phyloP scores from a whole-genome alignment of 2,888 invertebrate genomes.

The Tineola bisselliella region DNA sequence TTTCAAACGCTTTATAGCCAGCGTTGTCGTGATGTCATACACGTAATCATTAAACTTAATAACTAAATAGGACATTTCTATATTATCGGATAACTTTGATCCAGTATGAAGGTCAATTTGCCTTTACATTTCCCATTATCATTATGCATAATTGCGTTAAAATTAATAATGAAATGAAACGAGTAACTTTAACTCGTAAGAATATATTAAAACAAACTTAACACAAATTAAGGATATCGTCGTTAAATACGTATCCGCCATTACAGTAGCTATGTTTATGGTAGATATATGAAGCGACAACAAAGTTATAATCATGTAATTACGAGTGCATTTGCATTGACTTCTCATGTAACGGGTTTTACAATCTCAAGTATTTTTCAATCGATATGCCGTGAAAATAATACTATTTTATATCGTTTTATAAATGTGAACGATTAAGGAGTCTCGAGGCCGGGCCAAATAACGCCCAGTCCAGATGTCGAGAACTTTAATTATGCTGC shows the following conservation, averaged over 20 bases:
- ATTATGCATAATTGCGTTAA: background rate
- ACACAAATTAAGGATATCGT: background rate
- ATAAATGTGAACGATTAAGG: slow-evolving; percentile 6
- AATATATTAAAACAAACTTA: background rate
- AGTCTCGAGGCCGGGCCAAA: background rate
- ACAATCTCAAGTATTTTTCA: background rate
- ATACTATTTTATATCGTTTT: slow-evolving; percentile 2
- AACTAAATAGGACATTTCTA: too few species aligned
- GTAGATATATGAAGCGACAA: background rate
- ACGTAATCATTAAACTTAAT: too few species aligned
- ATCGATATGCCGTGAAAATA: slow-evolving; percentile 5
- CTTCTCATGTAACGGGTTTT: slow-evolving; percentile 3
- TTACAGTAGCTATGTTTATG: background rate
- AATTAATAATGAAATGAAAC: too few species aligned
- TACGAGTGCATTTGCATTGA: slow-evolving; percentile 8
- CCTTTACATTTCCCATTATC: background rate
- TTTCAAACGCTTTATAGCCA: too few species aligned
- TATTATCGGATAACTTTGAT: too few species aligned
- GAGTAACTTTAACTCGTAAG: background rate
- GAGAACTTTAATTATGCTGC: slow-evolving; percentile 30
- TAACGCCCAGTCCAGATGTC: background rate
- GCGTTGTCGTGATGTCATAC: too few species aligned
- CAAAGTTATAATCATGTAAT: slow-evolving; percentile 10
- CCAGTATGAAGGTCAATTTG: background rate
- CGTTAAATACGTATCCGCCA: background rate